These are phyloP conservation scores for Lymantria dispar DNA, from an alignment of 2,888 invertebrate genomes.

Conservation along the genomic window DNA sequence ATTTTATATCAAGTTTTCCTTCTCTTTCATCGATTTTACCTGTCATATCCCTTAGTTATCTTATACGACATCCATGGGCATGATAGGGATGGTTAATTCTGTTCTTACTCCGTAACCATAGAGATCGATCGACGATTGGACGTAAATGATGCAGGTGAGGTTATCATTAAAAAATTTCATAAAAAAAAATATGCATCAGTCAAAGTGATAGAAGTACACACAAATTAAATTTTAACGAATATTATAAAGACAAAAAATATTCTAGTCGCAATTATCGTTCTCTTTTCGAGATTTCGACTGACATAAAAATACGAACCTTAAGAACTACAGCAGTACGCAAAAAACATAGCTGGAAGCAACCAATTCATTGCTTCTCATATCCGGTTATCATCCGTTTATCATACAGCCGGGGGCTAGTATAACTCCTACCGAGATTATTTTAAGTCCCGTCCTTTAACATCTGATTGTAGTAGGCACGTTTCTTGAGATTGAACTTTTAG, in stretches of 20 bases:
- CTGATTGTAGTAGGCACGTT: constrained; percentile 65
- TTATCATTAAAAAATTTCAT: no score
- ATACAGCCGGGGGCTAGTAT: constrained; percentile 66
- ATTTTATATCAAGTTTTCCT: no score
- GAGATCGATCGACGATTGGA: no score
- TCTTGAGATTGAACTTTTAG: constrained; percentile 36
- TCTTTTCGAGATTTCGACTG: constrained; percentile 19
- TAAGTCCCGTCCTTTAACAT: constrained; percentile 73
- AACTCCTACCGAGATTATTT: constrained; percentile 72
- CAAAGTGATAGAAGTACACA: no score
- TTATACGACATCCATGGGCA: no score
- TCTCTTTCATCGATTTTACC: no score
- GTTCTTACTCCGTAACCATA: no score
- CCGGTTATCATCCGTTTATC: constrained; percentile 78
- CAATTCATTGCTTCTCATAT: constrained; percentile 76
- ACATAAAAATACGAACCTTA: constrained; percentile 38
- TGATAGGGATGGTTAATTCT: no score
- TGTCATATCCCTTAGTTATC: no score
- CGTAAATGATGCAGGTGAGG: no score
- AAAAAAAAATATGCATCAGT: no score
- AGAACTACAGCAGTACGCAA: constrained; percentile 57
- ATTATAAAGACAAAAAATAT: constrained; percentile 3
- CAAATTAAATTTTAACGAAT: no score
- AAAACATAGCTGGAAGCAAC: constrained; percentile 66
- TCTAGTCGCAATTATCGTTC: neutral